Percentiles rank a stretch among this genome's conserved stretches.
These are phyloP conservation scores for Pentalonia nigronervosa DNA, from an alignment of 1,140 invertebrate genomes.

Conservation along the genomic window DNA sequence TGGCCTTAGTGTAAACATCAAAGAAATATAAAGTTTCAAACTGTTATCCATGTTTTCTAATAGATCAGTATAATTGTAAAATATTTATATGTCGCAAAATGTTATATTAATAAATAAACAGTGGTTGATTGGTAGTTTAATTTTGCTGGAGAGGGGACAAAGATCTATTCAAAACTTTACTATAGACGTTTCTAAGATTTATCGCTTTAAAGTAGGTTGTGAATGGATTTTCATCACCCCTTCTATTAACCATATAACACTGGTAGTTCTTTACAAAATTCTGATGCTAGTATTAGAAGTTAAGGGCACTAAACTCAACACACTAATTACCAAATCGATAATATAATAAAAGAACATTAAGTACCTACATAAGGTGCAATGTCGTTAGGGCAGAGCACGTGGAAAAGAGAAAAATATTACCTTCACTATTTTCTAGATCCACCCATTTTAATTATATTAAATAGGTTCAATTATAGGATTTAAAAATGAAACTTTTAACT, in stretches of 20 bases:
- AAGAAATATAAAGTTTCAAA: too few species aligned
- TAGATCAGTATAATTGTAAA: too few species aligned
- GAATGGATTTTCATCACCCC: not conserved
- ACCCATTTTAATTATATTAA: not conserved
- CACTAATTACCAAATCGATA: constrained; percentile 11
- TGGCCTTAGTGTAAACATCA: too few species aligned
- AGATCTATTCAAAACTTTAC: not conserved
- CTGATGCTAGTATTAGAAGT: not conserved
- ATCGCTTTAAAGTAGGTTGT: not conserved
- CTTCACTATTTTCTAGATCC: not conserved
- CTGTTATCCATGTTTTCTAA: too few species aligned
- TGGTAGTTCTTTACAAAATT: constrained; percentile 14
- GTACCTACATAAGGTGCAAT: not conserved
- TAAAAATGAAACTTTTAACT: not conserved
- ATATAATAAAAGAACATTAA: not conserved
- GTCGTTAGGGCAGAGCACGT: not conserved
- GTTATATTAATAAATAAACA: too few species aligned
- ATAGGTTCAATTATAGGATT: not conserved
- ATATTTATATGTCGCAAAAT: too few species aligned
- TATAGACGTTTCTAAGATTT: constrained; percentile 10
- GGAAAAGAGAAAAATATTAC: not conserved
- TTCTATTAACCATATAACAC: not conserved
- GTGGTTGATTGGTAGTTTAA: not conserved
- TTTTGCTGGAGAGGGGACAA: not conserved
- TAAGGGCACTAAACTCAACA: not conserved